Conservation (phyloP, 1,140 invertebrate genomes). For the Phortica variegata region DNA sequence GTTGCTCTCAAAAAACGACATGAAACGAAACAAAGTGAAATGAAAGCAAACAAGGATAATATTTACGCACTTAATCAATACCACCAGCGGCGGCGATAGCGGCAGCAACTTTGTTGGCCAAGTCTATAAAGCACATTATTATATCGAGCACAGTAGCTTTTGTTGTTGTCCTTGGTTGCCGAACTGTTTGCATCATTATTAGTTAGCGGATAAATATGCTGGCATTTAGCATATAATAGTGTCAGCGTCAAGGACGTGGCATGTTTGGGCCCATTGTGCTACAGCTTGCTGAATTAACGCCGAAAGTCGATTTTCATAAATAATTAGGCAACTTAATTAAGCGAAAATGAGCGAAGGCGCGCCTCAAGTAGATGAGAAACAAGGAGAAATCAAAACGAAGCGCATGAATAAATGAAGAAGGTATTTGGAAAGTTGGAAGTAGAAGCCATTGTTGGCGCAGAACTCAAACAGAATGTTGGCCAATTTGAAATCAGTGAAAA, state of each 20-base stretch:
- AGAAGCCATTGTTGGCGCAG: not conserved
- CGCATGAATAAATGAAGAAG: no score
- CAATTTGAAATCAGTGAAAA: not conserved
- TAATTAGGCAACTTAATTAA: conserved; percentile 41
- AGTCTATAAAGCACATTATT: no score
- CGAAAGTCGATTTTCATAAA: conserved; percentile 27
- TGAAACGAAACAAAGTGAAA: no score
- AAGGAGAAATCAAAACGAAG: no score
- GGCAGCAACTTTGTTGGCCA: conserved; percentile 3
- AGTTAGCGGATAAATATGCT: conserved; percentile 1
- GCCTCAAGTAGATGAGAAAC: not conserved
- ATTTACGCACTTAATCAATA: conserved; percentile 46
- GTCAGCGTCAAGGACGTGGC: no score
- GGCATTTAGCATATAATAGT: no score
- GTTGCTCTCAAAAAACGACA: no score
- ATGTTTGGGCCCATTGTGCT: no score
- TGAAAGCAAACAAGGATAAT: no score
- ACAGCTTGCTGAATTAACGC: no score
- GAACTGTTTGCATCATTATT: conserved; percentile 11
- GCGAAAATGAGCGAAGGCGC: not conserved
- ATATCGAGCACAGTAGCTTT: no score
- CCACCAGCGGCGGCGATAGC: conserved; percentile 10
- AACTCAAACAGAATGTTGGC: not conserved
- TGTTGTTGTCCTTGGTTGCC: not conserved
- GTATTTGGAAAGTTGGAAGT: no score